These are phyloP conservation scores for Sinonovacula constricta DNA, from an alignment of 1,140 invertebrate species.

Conservation along the genomic window DNA sequence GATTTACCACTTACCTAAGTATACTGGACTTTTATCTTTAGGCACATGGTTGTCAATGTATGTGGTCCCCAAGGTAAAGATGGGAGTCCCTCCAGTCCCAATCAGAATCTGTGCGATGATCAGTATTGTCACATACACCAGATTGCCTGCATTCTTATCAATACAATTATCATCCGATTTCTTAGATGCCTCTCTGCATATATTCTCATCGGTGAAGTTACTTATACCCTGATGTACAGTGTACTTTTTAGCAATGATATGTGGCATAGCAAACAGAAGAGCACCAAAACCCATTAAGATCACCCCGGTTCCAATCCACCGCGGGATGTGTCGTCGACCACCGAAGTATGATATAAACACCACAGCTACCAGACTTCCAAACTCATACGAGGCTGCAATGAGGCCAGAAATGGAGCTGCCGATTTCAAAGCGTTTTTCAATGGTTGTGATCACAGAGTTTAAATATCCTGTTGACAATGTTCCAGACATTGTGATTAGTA, in stretches of 20 bases:
- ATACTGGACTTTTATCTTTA: slow-evolving; percentile 80
- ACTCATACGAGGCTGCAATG: slow-evolving; percentile 96
- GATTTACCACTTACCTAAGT: slow-evolving; percentile 80
- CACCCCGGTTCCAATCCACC: slow-evolving; percentile 97
- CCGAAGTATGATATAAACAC: slow-evolving; percentile 98
- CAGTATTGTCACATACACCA: slow-evolving; percentile 80
- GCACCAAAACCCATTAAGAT: slow-evolving; percentile 90
- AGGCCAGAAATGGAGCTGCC: slow-evolving; percentile 94
- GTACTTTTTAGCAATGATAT: slow-evolving; percentile 79
- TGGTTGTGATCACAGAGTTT: slow-evolving; percentile 97
- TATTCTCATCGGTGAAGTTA: slow-evolving; percentile 70
- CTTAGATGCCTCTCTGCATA: slow-evolving; percentile 63
- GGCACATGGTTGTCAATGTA: slow-evolving; percentile 82
- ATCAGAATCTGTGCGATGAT: slow-evolving; percentile 81
- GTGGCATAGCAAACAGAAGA: slow-evolving; percentile 88
- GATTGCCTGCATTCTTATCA: slow-evolving; percentile 74
- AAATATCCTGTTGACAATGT: slow-evolving; percentile 85
- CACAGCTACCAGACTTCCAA: slow-evolving; percentile 95
- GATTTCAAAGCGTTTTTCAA: slow-evolving; percentile 97
- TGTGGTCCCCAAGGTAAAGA: slow-evolving; percentile 81
- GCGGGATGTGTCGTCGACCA: slow-evolving; percentile 94
- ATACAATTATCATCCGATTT: slow-evolving; percentile 61
- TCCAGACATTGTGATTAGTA: slow-evolving; percentile 88
- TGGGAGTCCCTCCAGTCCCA: slow-evolving; percentile 81
- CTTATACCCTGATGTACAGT: slow-evolving; percentile 78